A percentile compares a stretch with the other conserved stretches of the same genome.
These are phyloP conservation scores for Miltochrista miniata DNA, from an alignment of 2,888 invertebrate genomes.

Conservation along the genomic window DNA sequence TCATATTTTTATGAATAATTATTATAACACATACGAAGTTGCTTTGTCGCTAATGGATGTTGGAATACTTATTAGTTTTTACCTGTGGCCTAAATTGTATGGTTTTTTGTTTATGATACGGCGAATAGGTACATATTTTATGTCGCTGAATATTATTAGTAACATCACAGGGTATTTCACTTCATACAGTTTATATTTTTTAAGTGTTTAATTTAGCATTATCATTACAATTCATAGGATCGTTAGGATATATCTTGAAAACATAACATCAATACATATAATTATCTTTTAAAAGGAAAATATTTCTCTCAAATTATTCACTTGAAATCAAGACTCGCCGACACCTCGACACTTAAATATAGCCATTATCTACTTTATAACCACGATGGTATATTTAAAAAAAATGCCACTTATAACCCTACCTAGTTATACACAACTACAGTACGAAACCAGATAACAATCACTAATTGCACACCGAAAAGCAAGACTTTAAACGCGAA, in stretches of 20 bases:
- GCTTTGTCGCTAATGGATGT: constrained; percentile 24
- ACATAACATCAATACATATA: neutral
- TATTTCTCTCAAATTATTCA: constrained; percentile 5
- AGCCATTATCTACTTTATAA: constrained; percentile 24
- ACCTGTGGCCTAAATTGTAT: constrained; percentile 8
- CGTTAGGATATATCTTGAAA: neutral
- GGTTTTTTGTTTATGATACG: too few species aligned
- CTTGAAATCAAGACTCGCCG: constrained; percentile 18
- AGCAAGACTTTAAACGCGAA: constrained; percentile 67
- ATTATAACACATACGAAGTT: constrained; percentile 17
- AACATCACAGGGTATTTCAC: too few species aligned
- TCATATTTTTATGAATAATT: constrained; percentile 32
- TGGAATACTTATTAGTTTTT: constrained; percentile 4
- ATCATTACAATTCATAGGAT: too few species aligned
- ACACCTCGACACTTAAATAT: constrained; percentile 21
- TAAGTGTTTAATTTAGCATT: too few species aligned
- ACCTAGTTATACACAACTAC: constrained; percentile 43
- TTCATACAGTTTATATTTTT: neutral
- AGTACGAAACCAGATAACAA: constrained; percentile 64
- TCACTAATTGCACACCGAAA: constrained; percentile 74
- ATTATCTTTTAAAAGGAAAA: neutral
- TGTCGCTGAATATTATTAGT: too few species aligned
- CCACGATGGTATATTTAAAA: constrained; percentile 34
- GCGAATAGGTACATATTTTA: too few species aligned
- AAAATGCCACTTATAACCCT: constrained; percentile 33